Base-by-base conservation (phyloP, 1,140 invertebrate species). In the Drosophila santomea region DNA sequence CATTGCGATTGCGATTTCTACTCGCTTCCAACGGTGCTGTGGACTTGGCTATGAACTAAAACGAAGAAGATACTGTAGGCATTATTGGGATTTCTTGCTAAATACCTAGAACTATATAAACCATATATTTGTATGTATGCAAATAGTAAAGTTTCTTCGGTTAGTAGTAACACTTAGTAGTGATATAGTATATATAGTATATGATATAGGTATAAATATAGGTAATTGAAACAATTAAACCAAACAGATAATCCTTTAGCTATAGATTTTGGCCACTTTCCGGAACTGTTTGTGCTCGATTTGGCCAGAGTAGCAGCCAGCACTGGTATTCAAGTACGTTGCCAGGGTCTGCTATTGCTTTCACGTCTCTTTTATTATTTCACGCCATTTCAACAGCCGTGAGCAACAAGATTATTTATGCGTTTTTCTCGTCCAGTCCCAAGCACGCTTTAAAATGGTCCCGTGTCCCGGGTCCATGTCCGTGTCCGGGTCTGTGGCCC, bases 391-490 rank as follows among this genome's bases (percentile, higher is more conserved):
- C 86, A 90, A 90, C 86, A 90, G 88, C 86, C 81, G 86, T 88
- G 74, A 90, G 86, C 86, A 90, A 90, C 86, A 90, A 90, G 86
- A 90, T 90, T 90, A 90, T 90, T 90, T 90, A 90, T 90, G 82
- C 79, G 79, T 83, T 90, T 85, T 83, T 74, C 68, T 66, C 45
- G 73, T 54, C 36, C 78, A 78, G 75, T 82, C 83, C 71, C 83
- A 88, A 57, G 83, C 69, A 79, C 75, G 78, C 83, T 86, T 86
- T 88, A 78, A 86, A 86, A 80, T 85, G 52, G 66, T 69, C 55
- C 61, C 62, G 60, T 4, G 25, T 25, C 25, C 25, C 25, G 4
- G 36, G 47, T 59, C 59, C 23, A 14, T 38, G 25, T 45, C 56
- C 38, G 20, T 17, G 43, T 20, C 23, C 25, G 12, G 35, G 38